Conservation (phyloP, 2,888 invertebrate species). For the Drosophila histrio region DNA sequence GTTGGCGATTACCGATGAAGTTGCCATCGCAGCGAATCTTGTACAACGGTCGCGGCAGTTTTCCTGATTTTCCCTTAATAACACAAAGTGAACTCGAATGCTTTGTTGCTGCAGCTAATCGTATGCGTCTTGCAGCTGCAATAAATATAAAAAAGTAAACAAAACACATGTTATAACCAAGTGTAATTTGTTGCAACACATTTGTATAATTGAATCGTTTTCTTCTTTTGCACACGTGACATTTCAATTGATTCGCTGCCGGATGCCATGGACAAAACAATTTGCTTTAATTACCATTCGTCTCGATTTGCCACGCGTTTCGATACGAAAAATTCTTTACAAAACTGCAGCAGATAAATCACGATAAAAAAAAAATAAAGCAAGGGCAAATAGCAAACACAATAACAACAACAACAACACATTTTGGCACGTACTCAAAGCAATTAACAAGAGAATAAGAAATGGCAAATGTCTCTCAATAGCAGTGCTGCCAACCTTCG, state of each 20-base stretch:
- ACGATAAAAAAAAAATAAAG: conserved; percentile 26
- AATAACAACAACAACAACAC: conserved; percentile 18
- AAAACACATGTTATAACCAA: conserved; percentile 6
- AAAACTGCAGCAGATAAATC: conserved; percentile 28
- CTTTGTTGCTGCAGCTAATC: neutral
- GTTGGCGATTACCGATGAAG: conserved; percentile 82
- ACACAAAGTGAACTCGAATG: conserved; percentile 13
- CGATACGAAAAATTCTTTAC: conserved; percentile 31
- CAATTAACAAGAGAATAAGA: conserved; percentile 6
- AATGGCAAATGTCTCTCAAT: neutral
- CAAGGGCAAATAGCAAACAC: no score
- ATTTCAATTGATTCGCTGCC: conserved; percentile 29
- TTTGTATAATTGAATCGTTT: conserved; percentile 1
- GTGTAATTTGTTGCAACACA: neutral
- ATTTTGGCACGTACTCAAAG: conserved; percentile 52
- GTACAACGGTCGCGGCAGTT: conserved; percentile 58
- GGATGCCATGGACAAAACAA: conserved; percentile 57
- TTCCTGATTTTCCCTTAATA: conserved; percentile 41
- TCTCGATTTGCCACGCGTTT: conserved; percentile 42
- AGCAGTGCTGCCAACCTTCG: no score
- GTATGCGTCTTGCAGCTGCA: conserved; percentile 3
- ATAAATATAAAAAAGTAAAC: neutral
- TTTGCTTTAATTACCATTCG: conserved; percentile 59
- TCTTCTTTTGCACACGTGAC: conserved; percentile 46
- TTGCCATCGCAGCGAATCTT: conserved; percentile 81